Base-by-base conservation (phyloP, 2,888 invertebrate genomes). In the Pterostichus niger region DNA sequence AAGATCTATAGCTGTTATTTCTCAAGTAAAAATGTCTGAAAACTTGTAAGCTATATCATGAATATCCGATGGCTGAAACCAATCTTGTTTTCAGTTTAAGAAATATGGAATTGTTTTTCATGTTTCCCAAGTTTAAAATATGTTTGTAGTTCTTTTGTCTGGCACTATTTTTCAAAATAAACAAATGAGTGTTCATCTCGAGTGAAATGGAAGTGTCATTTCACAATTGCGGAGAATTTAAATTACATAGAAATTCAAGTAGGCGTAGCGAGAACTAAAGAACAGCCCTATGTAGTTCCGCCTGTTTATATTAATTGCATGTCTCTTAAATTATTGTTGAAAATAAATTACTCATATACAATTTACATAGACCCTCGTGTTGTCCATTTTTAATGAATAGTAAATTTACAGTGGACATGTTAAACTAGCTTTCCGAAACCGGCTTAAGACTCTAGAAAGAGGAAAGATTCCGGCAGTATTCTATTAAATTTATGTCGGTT, bases 341-440 rank as follows among this genome's bases (percentile, higher is more conserved):
- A 61, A 79, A 79, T 79, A 79, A 79, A 79, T 79, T 64, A 79
- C 79, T 52, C 52, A 75, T 75, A 75, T 75, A 75, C 52, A 75
- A 75, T 75, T 75, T 75, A 75, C 75, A 75, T 52, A 75, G 75
- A 49, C 75, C 52, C 75, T 75, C 75, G 52, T 75, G 75, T 75
- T 33, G 49, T 52, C 31, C 75, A 75, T 75, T 75, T 75, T 75
- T 75, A 75, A 75, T 75, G 52, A 75, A 75, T 52, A 75, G 49
- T 75, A 75, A 75, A 75, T 75, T 75, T 75, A 75, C 75, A 75
- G 49, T 17, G 75, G 75, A 75, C 75, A 75, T 49, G 75, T 52
- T 71, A 40, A 44, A 71, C 68, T 17, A 44, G 68, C 68, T n/a
- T 52, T 71, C n/a, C 17, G 44, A 71, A 59, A 71, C 71, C 71